Percentiles rank a stretch among this genome's conserved stretches.
Evolutionary conservation across 2,113 vertebrate genomes (phyloP).

Genomic region (Corythoichthys haematopterus): DNA sequence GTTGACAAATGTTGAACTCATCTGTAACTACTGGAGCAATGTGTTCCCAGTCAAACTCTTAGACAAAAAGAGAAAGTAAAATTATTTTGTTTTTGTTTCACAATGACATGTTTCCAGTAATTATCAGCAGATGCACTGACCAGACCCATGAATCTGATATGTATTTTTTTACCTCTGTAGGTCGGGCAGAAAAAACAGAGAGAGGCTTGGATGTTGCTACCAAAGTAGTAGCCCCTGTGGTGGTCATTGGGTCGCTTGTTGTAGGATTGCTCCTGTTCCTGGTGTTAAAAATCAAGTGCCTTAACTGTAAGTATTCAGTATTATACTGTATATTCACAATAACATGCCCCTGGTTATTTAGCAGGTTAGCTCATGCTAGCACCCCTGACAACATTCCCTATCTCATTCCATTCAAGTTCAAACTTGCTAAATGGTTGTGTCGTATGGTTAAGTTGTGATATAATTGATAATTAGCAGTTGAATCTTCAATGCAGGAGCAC

Average conservation of each 20-base stretch:
- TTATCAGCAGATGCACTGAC: not conserved
- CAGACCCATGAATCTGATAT: accelerated
- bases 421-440: not conserved
- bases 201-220: accelerated
- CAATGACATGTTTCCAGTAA: not conserved
- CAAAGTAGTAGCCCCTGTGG: constrained; percentile 28
- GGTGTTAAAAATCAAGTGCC: not conserved
- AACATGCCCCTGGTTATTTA: not conserved
- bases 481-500: not conserved
- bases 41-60: not conserved
- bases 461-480: not conserved
- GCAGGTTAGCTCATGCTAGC: not conserved
- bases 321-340: not conserved
- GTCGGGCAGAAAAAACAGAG: accelerated
- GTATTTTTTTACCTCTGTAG: not conserved
- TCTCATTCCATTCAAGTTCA: constrained; percentile 1
- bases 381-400: not conserved
- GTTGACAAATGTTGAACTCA: not conserved
- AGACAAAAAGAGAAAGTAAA: constrained; percentile 15
- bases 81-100: not conserved
- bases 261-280: constrained; percentile 43
- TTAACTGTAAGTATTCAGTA: constrained; percentile 40
- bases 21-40: not conserved
- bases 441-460: not conserved
- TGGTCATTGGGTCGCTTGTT: constrained; percentile 63